Base-by-base conservation (phyloP, 2,888 invertebrate genomes). In the Amorpha juglandis region DNA sequence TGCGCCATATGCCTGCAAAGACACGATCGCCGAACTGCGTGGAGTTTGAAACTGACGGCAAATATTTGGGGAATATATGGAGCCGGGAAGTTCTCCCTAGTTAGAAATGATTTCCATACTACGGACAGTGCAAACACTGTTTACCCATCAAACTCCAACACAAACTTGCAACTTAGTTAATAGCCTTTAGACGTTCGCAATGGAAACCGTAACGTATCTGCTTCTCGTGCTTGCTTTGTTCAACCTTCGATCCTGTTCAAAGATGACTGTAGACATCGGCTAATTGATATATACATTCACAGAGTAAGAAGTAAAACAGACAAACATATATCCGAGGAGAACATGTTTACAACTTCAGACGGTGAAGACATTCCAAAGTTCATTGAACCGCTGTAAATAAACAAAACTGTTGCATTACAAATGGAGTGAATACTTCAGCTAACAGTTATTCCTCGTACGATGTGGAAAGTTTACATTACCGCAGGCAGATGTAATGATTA, bases 21-120 rank as follows among this genome's bases (percentile, higher is more conserved):
- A 86, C 84, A 87, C 85, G 86, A 84, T 87, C 86, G 79, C 76
- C 77, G 80, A 84, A 84, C 84, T 79, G 78, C 77, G 71, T 76
- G 80, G 80, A 88, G 84, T 87, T 89, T 74, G 75, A 72, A 82
- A 85, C 86, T 86, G 82, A 80, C 79, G 75, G 87, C 86, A 89
- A 91, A 91, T 91, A 91, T 91, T 90, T 91, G 89, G 81, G 48
- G 75, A 86, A 82, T 83, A 86, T 82, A 86, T 80, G 83, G 82
- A 88, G 86, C 84, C 78, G 83, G 83, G 80, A 89, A 90, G 88
- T 87, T 89, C 83, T 79, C 68, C 80, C 84, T 78, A 86, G 87
- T 87, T 90, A 89, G 90, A 91, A 92, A 92, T 91, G 78, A 91
- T 91, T 91, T 90, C 89, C 89, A 91, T 89, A 87, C 78, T 76